Percentiles rank a stretch among this genome's conserved stretches.
Conservation (phyloP, 2,113 vertebrate species). For the Stictonetta naevosa region DNA sequence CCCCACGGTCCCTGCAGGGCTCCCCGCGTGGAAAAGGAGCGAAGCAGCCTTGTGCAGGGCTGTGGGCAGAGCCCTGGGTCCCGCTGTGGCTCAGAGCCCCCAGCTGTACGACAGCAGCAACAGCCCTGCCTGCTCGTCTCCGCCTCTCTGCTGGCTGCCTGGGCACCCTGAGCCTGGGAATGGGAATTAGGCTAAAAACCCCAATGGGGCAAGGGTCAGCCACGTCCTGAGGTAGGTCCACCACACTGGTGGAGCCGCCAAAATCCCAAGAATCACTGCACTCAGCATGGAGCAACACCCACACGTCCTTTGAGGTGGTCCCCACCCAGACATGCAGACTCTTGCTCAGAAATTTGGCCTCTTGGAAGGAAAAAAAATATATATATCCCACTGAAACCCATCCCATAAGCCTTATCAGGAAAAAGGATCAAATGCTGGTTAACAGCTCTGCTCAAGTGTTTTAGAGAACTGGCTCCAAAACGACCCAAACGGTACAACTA, state of each 20-base stretch:
- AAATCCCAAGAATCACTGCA: fast-evolving
- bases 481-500: slow-evolving; percentile 1
- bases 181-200: fast-evolving
- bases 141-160: not conserved
- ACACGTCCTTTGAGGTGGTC: fast-evolving
- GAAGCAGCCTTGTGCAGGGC: not conserved
- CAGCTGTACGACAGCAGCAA: not conserved
- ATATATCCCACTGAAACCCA: not conserved
- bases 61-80: not conserved
- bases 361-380: not conserved
- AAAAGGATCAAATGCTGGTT: not conserved
- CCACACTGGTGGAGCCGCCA: not conserved
- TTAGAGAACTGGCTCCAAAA: slow-evolving; percentile 6
- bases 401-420: not conserved
- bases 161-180: fast-evolving
- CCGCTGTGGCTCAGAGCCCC: slow-evolving; percentile 27
- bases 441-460: not conserved
- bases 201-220: not conserved
- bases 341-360: not conserved
- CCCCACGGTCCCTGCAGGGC: not conserved
- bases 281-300: fast-evolving
- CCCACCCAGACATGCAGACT: not conserved
- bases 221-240: not conserved
- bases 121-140: not conserved
- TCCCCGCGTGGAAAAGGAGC: not conserved